Evolutionary conservation across 2,113 vertebrate species (phyloP), one percentile per base, ranked within the genome.

Genomic region (Chaenogobius annularis): DNA sequence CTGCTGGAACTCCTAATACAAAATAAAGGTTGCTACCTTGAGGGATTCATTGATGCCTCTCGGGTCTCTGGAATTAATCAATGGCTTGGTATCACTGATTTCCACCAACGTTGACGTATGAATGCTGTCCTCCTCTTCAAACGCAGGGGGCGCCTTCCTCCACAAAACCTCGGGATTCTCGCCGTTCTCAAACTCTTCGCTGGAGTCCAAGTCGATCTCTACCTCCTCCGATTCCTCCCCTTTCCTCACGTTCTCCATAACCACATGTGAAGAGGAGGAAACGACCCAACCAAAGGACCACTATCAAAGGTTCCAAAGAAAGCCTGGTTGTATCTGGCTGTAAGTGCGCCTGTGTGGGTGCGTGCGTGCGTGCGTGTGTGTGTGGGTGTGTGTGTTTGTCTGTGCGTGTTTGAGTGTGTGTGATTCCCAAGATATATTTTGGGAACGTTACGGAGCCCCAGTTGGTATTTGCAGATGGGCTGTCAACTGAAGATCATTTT

Each of bases 41-140:
- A 94, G 91, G 50, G 87, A 90, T 82, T 92, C 90, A 70, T 94
- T 93, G 69, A 93, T 88, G 69, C 91, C 89, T 48, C 87, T 74
- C 1, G 93, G 90, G 80, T 94, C 93, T 81, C 93, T 82, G 69
- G 73, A 78, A 23, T 88, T 87, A 70, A 94, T 84, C 73, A 93
- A 81, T 35, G 92, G 91, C 63, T 88, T 90, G 63, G 92, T 94
- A 54, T 92, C 93, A 44, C 92, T 93, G 79, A 92, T 90, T 76
- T 92, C 91, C 70, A 92, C 91, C 2, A 92, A 73, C 0, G 88
- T 80, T 7, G 90, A 90, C 0, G 89, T 86, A 19, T 88, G 72
- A 80, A 93, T 91, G 70, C 91, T 88, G 19, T 93, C 90, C 31
- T 90, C 87, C 48, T 87, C 88, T 43, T 92, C 90, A 78, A 82